phyloP scores from a whole-genome alignment of 2,888 invertebrate species.

The Eristalis arbustorum region DNA sequence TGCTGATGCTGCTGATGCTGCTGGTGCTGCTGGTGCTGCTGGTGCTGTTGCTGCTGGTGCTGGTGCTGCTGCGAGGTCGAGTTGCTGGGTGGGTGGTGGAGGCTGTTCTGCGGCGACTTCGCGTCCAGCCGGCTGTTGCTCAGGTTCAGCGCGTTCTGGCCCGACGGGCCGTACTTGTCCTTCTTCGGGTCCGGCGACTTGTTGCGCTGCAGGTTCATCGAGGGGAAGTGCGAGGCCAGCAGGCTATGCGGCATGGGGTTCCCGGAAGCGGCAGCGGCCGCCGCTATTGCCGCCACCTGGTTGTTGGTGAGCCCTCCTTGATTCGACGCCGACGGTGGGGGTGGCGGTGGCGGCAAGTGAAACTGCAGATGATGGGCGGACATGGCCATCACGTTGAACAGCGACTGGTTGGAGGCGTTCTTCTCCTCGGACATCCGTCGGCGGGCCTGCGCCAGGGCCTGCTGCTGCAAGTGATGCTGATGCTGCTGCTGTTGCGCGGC shows the following conservation, averaged over 20 bases:
- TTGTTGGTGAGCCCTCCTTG: conserved; percentile 81
- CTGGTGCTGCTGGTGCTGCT: conserved; percentile 71
- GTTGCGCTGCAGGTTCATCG: conserved; percentile 70
- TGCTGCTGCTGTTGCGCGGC: conserved; percentile 77
- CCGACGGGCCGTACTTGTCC: conserved; percentile 44
- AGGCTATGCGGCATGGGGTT: conserved; percentile 83
- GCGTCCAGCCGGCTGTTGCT: conserved; percentile 81
- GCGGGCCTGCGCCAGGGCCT: conserved; percentile 80
- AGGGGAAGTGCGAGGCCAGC: conserved; percentile 82
- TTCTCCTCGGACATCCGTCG: conserved; percentile 82
- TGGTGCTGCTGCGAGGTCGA: conserved; percentile 70
- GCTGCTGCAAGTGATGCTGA: conserved; percentile 76
- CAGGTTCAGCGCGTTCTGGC: conserved; percentile 84
- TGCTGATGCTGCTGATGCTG: conserved; percentile 72
- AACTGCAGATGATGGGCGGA: conserved; percentile 84
- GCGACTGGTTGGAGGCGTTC: conserved; percentile 81
- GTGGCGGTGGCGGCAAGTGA: conserved; percentile 85
- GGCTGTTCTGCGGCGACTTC: conserved; percentile 54
- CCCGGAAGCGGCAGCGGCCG: conserved; percentile 84
- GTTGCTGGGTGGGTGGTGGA: conserved; percentile 66
- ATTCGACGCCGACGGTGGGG: conserved; percentile 80
- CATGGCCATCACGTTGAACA: conserved; percentile 83
- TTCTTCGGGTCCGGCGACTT: conserved; percentile 73
- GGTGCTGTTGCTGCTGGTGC: conserved; percentile 72
- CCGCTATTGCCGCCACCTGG: conserved; percentile 82